phyloP scores from a whole-genome alignment of 2,888 invertebrate genomes.

The Spilarctia lutea region DNA sequence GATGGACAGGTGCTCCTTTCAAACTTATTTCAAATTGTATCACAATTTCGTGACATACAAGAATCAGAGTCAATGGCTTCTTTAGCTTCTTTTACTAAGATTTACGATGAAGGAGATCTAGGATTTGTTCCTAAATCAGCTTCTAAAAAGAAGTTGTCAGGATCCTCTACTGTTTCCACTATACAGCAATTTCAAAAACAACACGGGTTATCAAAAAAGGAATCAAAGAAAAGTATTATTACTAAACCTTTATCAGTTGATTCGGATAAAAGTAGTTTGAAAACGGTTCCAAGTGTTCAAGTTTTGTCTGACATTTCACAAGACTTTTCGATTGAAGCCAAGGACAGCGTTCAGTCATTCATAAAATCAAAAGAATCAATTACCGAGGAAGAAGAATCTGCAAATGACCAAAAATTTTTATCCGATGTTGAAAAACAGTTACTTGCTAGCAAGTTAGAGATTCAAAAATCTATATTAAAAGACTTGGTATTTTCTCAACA shows the following conservation, averaged over 20 bases:
- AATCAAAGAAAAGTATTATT: constrained; percentile 47
- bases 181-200: constrained; percentile 15
- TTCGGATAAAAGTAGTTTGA: constrained; percentile 25
- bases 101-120: constrained; percentile 89
- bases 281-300: constrained; percentile 42
- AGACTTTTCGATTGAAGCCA: constrained; percentile 1
- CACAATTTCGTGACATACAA: constrained; percentile 75
- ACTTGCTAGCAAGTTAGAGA: constrained; percentile 38
- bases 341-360: constrained; percentile 33
- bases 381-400: constrained; percentile 5
- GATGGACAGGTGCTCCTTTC: constrained; percentile 83
- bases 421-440: constrained; percentile 31
- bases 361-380: constrained; percentile 18
- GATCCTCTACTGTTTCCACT: background rate
- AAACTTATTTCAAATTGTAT: constrained; percentile 84
- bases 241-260: constrained; percentile 25
- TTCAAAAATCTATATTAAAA: constrained; percentile 74
- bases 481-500: constrained; percentile 70
- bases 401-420: constrained; percentile 17
- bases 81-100: constrained; percentile 80
- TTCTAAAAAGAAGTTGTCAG: constrained; percentile 64
- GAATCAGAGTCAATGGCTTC: constrained; percentile 76
- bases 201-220: constrained; percentile 49
- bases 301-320: constrained; percentile 24
- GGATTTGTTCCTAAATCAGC: constrained; percentile 87